Evolutionary conservation across 2,888 invertebrate genomes (phyloP), one percentile per base, ranked within the genome.

Genomic region (Nematopogon swammerdamellus): DNA sequence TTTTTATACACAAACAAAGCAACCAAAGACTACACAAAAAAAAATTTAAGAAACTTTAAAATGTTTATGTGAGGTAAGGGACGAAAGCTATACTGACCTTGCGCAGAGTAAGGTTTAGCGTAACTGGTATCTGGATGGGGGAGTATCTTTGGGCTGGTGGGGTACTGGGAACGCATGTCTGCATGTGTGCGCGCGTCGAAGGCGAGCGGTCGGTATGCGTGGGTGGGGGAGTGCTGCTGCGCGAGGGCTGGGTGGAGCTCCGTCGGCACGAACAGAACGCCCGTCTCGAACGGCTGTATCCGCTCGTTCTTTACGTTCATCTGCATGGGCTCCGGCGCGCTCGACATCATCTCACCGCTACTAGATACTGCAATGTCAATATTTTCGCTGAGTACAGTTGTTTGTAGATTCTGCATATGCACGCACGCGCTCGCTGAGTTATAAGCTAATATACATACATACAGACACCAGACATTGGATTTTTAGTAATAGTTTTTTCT

Each of bases 91-190:
- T 46, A 52, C 10, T 44, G 18, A 47, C 44, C 62, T 63, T 30
- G 52, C 76, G 77, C 70, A 59, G 70, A 47, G 56, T 61, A 70
- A 57, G 73, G 77, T 55, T 76, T 77, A 49, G 61, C 61, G 55
- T 70, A 76, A 48, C 60, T 59, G 1, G 68, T 51, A 14, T 75
- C 77, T 18, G 64, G 53, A 51, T 69, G 74, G 18, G 68, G 49
- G 36, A 68, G 59, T 18, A 72, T 60, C 62, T 77, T 77, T 2
- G 68, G 63, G 50, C 69, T 55, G 53, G 60, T 65, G 20, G 64
- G 64, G 53, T 68, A 74, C 53, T 69, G 70, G 53, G 69, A 54
- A 43, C 72, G 61, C 19, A 65, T 56, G 6, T 57, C 45, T 67
- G 65, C 52, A 68, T 61, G 50, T 63, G 63, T 46, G 62, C 59